Evolutionary conservation across 2,113 vertebrate genomes (phyloP), one percentile per base, ranked within the genome.

Genomic region (Oryzias curvinotus): DNA sequence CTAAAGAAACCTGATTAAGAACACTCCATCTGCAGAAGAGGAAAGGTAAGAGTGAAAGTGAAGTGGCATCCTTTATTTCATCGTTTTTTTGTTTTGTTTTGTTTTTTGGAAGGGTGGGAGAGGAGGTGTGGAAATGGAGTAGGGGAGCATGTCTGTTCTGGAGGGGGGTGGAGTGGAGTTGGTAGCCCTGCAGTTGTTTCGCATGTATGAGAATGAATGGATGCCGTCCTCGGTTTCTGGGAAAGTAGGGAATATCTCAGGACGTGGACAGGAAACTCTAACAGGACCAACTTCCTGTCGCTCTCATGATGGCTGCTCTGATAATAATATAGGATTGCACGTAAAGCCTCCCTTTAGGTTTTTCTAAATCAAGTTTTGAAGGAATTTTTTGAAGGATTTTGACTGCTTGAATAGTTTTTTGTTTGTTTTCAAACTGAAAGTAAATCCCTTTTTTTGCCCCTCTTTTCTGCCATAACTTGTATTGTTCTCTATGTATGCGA

Each of bases 201-300:
- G 67, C 44, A 62, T 73, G 57, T 75, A 36, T 7, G 8, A 12
- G 68, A 75, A 77, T 85, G 50, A 25, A 51, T 80, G 75, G 65
- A 75, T 50, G 72, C 57, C 83, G 68, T 83, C 74, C 62, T 85
- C 48, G 66, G 77, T 85, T 82, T 89, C 75, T 90, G 91, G 92
- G 90, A 92, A 88, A 71, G 82, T 81, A 82, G 90, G 90, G 85
- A 74, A 44, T 66, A 82, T 90, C 84, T 70, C 74, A 80, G 65
- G 83, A 85, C 36, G 77, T 75, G 87, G 87, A 91, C 91, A 91
- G 92, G 92, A 92, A 92, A 81, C 82, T 58, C 77, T 73, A 85
- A 77, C 88, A 88, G 85, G 72, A 83, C 87, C 83, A 77, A 83
- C 88, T 91, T 93, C 91, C 92, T 92, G 88, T 84, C 73, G 71